Evolutionary conservation across 1,140 invertebrate species (phyloP), one percentile per base, ranked within the genome.

Genomic region (Bombus confusus): DNA sequence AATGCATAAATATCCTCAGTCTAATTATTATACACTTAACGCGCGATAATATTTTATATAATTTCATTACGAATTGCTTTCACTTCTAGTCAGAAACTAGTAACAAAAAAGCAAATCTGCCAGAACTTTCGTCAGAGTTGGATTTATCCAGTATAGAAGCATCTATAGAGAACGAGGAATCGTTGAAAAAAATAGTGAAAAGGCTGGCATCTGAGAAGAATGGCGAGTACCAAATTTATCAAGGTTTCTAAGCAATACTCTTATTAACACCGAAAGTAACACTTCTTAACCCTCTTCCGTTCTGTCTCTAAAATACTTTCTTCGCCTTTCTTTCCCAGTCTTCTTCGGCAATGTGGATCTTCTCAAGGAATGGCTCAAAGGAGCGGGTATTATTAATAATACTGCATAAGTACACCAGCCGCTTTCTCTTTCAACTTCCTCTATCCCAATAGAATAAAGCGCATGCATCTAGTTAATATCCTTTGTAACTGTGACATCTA

Each of bases 151-250:
- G 92, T 87, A 83, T 92, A 22, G 94, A 94, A 72, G 92, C 92
- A 41, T 94, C 94, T 22, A 91, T 93, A 77, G 94, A 95, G 71
- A 93, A 94, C 79, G 92, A 93, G 18, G 93, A 93, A 80, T 92
- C 91, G 18, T 87, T 95, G 78, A 94, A 91, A 85, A 94, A 91
- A 86, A 92, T 95, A 43, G 94, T 94, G 13, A 95, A 95, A 83
- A 93, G 94, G 69, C 87, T 95, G 74, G 93, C 94, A 81, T 94
- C 94, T 5, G 93, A 94, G 91, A 95, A 95, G 92, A 95, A 94
- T 94, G 94, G 94, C 94, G 94, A 95, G 94, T 95, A 95, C 92
- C 92, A 94, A 93, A 88, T 94, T 80, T 94, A 93, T 84, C 93
- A 94, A 95, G 94, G 94, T 95, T 93, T 89, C 76, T 83, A 84